These are phyloP conservation scores for Xiphias gladius DNA, from an alignment of 2,113 vertebrate genomes.

Conservation along the genomic window DNA sequence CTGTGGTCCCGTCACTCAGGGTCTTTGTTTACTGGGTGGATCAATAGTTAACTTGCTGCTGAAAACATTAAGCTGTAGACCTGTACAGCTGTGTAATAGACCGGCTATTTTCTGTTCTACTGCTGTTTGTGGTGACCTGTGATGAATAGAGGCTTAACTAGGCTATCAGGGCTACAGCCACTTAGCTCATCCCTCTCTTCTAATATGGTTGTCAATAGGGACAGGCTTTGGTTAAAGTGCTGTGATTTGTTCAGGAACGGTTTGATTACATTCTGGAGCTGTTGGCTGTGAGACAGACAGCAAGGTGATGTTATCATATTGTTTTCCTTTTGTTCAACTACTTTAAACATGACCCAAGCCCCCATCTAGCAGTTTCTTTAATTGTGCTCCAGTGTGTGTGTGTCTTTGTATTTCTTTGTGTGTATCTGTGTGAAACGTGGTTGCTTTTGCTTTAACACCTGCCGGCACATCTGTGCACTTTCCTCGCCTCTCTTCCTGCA, in stretches of 20 bases:
- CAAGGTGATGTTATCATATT: neutral
- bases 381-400: neutral
- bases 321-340: constrained; percentile 16
- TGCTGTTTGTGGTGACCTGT: constrained; percentile 49
- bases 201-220: constrained; percentile 55
- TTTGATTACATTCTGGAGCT: constrained; percentile 29
- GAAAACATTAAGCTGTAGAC: constrained; percentile 62
- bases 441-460: constrained; percentile 42
- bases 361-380: neutral
- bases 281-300: neutral
- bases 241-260: constrained; percentile 56
- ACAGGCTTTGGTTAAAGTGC: constrained; percentile 42
- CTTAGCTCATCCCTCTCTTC: constrained; percentile 69
- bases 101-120: constrained; percentile 39
- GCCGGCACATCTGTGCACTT: constrained; percentile 16
- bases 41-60: constrained; percentile 75
- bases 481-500: constrained; percentile 4
- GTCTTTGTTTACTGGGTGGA: constrained; percentile 70
- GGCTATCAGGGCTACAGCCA: constrained; percentile 51
- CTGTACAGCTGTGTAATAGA: constrained; percentile 57
- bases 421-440: neutral
- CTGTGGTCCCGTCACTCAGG: constrained; percentile 76
- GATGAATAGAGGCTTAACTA: constrained; percentile 48
- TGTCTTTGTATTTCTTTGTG: neutral
- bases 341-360: constrained; percentile 6